Base-by-base conservation (phyloP, 2,113 vertebrate species). In the Callipepla californica region DNA sequence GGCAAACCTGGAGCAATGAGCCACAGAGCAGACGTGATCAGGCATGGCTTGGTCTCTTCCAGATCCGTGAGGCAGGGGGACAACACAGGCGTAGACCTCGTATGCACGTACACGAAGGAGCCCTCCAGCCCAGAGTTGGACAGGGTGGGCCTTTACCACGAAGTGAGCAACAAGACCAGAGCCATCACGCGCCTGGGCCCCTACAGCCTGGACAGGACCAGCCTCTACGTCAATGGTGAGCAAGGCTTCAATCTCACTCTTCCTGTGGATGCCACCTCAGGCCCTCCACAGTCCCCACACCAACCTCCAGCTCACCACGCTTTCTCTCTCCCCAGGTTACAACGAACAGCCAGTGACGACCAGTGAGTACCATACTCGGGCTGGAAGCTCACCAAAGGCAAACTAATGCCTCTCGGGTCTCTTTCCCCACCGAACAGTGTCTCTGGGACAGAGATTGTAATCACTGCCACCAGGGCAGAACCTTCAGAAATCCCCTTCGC, bases 141-240 rank as follows among this genome's bases (percentile, higher is more conserved):
- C 94, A 92, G 92, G 65, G 78, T 89, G 85, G 36, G 89, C n/a
- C 80, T 97, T 34, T 98, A 97, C 82, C 92, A 66, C 15, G 44
- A 97, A 51, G 82, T 98, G 11, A 95, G 91, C 74, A 45, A 79
- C 93, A 93, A 84, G 87, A 96, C 94, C 30, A 51, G 48, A 14
- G 75, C 75, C 75, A 69, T 95, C 87, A 77, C 32, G 12, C 32
- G 75, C 18, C 51, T 55, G 51, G 51, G 51, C 51, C 51, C 51
- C 51, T 55, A 55, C 86, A 80, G 61, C 40, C 76, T 98, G 90
- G 78, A 97, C 85, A 92, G 68, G 59, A 51, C 94, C 91, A 98
- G 97, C 45, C 96, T 98, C 80, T 97, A 95, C 6, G 0, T 97
- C 53, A 96, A 97, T 0, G 50, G 38, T 38, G 38, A 38, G 38